Evolutionary conservation across 2,113 vertebrate species (phyloP).

Genomic region (Pollimyrus isidori): DNA sequence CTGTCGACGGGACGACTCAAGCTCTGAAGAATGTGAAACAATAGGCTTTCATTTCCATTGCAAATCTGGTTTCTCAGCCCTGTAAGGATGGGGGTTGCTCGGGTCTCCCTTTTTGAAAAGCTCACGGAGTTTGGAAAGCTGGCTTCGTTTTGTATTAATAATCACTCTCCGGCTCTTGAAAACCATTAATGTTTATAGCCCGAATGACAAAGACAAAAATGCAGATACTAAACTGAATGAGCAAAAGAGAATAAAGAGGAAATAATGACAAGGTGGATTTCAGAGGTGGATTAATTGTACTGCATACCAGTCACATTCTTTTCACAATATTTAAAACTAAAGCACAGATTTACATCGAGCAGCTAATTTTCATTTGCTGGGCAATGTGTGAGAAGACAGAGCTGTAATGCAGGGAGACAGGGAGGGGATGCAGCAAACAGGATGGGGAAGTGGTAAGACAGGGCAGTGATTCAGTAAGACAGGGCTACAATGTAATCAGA

Average conservation of each 20-base stretch:
- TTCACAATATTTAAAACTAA: not conserved
- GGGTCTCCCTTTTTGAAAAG: not conserved
- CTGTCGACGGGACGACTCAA: not conserved
- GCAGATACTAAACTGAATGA: not conserved
- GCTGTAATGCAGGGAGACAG: not conserved
- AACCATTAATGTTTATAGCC: not conserved
- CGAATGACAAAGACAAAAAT: not conserved
- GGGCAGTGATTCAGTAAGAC: not conserved
- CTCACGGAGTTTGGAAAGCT: not conserved
- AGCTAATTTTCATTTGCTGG: not conserved
- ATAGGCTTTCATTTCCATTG: not conserved
- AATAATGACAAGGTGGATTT: not conserved
- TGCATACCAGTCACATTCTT: not conserved
- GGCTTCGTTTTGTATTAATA: conserved; percentile 11
- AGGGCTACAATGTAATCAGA: not conserved
- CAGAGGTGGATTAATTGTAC: not conserved
- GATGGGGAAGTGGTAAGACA: not conserved
- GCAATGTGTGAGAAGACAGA: not conserved
- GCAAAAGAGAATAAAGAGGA: not conserved
- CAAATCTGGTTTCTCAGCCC: not conserved
- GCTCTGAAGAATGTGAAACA: not conserved
- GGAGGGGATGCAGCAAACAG: not conserved
- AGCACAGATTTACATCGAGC: not conserved
- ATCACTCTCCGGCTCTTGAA: not conserved
- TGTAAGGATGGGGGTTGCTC: not conserved